These are phyloP conservation scores for Drosophila subpulchrella DNA, from an alignment of 1,140 invertebrate species.

Conservation along the genomic window DNA sequence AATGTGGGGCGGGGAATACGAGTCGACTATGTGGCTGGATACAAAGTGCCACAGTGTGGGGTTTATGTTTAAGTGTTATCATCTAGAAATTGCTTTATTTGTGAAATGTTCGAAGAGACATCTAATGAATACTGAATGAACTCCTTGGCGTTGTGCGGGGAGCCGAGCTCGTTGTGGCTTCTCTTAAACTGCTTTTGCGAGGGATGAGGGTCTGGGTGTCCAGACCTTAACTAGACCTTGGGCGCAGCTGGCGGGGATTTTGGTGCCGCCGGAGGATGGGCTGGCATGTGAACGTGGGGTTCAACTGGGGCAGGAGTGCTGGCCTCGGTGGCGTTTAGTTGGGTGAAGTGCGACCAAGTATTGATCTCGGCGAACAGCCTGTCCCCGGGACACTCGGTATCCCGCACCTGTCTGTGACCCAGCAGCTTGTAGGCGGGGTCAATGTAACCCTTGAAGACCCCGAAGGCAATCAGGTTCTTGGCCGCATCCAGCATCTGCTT, in stretches of 20 bases:
- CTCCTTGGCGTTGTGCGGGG: slow-evolving; percentile 54
- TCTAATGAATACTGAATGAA: slow-evolving; percentile 61
- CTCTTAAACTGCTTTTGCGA: slow-evolving; percentile 30
- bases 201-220: background rate
- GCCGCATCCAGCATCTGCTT: slow-evolving; percentile 87
- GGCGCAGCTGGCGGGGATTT: slow-evolving; percentile 16
- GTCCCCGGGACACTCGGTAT: slow-evolving; percentile 90
- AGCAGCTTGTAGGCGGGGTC: slow-evolving; percentile 87
- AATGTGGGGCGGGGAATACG: background rate
- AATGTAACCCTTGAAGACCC: slow-evolving; percentile 87
- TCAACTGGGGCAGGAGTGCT: slow-evolving; percentile 9
- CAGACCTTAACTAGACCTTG: slow-evolving; percentile 27
- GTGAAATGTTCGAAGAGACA: slow-evolving; percentile 48
- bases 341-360: slow-evolving; percentile 87
- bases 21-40: background rate
- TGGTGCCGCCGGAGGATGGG: background rate
- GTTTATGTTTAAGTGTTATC: slow-evolving; percentile 48
- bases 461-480: slow-evolving; percentile 87
- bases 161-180: slow-evolving; percentile 56
- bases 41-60: slow-evolving; percentile 17
- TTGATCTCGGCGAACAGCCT: slow-evolving; percentile 87
- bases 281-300: slow-evolving; percentile 10
- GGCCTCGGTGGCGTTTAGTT: slow-evolving; percentile 22
- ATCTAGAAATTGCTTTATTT: slow-evolving; percentile 62
- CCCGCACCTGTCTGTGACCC: slow-evolving; percentile 89